A percentile compares a stretch with the other conserved stretches of the same genome.
Evolutionary conservation across 2,797 vertebrate species (phyloP).

Genomic region (Monodelphis domestica): DNA sequence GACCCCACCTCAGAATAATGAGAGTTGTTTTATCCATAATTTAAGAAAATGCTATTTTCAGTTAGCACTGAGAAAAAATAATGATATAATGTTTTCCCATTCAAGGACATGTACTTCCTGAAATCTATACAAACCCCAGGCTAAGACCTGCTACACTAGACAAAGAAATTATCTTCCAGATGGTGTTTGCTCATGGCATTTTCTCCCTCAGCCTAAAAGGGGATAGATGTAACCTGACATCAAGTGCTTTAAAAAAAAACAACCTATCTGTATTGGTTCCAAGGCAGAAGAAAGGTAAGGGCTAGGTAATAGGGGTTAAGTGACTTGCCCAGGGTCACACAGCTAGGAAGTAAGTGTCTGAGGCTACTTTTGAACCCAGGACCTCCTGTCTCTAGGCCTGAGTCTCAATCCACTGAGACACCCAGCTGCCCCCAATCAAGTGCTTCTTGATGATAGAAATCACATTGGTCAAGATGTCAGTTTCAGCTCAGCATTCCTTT

Average conservation of each 20-base stretch:
- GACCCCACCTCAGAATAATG: background rate
- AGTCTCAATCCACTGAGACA: too few species aligned
- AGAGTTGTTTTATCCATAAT: background rate
- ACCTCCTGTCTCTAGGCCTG: too few species aligned
- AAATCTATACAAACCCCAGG: background rate
- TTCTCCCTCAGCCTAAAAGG: background rate
- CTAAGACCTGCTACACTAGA: background rate
- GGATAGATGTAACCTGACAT: background rate
- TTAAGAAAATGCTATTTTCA: background rate
- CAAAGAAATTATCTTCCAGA: background rate
- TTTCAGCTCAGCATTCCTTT: background rate
- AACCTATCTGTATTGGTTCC: too few species aligned
- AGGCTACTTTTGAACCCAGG: too few species aligned
- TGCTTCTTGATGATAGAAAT: background rate
- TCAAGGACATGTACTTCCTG: background rate
- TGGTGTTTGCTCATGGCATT: background rate
- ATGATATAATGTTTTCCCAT: background rate
- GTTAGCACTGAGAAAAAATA: background rate
- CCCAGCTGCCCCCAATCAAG: background rate
- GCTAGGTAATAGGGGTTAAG: too few species aligned
- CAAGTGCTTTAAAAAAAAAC: too few species aligned
- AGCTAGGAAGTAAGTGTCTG: too few species aligned
- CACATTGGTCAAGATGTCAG: background rate
- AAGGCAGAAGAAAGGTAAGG: too few species aligned
- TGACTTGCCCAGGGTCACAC: too few species aligned